Conservation (phyloP, 2,113 vertebrate genomes). For the Hypanus sabinus region DNA sequence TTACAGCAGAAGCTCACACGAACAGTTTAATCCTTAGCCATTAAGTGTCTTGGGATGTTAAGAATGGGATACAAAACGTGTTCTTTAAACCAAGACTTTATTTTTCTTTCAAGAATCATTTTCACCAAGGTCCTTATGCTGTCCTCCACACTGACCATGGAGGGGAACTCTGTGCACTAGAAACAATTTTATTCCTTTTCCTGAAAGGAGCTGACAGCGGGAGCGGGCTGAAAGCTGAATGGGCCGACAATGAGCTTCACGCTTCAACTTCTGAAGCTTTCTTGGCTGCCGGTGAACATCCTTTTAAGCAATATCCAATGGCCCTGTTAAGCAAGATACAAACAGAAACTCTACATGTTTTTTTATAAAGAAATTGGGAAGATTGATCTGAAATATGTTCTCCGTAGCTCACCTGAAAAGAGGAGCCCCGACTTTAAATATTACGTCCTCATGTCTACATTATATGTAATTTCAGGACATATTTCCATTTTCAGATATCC, state of each 20-base stretch:
- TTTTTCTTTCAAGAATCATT: background rate
- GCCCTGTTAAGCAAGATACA: background rate
- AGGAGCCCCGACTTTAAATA: background rate
- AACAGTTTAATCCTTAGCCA: too few species aligned
- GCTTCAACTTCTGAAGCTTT: background rate
- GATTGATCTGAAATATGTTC: background rate
- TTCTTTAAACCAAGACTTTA: background rate
- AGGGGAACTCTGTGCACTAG: background rate
- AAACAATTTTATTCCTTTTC: background rate
- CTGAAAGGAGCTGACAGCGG: background rate
- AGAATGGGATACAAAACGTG: too few species aligned
- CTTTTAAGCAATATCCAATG: background rate
- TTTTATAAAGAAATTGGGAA: background rate
- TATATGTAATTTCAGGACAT: background rate
- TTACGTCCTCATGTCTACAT: background rate
- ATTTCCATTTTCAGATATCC: background rate
- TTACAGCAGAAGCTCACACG: too few species aligned
- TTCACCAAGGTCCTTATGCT: background rate
- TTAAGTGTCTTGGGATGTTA: too few species aligned
- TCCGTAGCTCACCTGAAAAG: background rate
- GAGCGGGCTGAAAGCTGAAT: background rate
- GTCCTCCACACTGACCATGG: background rate
- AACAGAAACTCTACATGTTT: background rate
- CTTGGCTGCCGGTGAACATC: background rate
- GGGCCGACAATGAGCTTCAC: background rate